These are phyloP conservation scores for Zaprionus africanus DNA, from an alignment of 1,140 invertebrate species.

Conservation along the genomic window DNA sequence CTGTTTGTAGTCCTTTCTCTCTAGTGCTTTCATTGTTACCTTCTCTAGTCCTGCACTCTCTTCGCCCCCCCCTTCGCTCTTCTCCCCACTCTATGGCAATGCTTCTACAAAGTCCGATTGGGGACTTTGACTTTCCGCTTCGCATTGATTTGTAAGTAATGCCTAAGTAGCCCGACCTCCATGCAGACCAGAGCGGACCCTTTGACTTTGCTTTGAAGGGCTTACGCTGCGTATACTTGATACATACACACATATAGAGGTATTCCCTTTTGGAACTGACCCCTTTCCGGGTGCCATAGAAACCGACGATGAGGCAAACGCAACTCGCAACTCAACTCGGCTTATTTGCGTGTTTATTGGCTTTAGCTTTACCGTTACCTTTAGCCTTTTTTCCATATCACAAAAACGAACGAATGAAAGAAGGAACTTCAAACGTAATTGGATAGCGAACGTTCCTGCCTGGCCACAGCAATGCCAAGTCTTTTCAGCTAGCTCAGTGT, in stretches of 20 bases:
- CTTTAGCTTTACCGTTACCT: conserved; percentile 37
- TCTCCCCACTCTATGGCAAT: neutral
- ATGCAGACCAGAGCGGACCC: conserved; percentile 5
- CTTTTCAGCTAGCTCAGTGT: conserved; percentile 30
- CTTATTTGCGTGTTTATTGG: conserved; percentile 81
- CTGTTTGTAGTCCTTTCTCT: neutral
- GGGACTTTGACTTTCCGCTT: conserved; percentile 20
- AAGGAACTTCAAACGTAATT: conserved; percentile 72
- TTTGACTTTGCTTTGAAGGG: conserved; percentile 15
- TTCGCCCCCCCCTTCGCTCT: too few relatives aligned
- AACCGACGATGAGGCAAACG: conserved; percentile 11
- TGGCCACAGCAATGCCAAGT: conserved; percentile 36
- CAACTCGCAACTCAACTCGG: conserved; percentile 42
- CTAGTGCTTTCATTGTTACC: neutral
- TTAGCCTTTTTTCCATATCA: conserved; percentile 49
- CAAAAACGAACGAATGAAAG: neutral
- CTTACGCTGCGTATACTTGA: conserved; percentile 50
- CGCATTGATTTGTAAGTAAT: conserved; percentile 32
- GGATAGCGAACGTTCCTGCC: conserved; percentile 50
- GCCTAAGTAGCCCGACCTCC: conserved; percentile 1
- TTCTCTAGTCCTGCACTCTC: too few relatives aligned
- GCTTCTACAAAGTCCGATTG: conserved; percentile 2
- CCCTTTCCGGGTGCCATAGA: conserved; percentile 21
- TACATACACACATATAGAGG: conserved; percentile 21
- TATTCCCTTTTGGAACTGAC: conserved; percentile 9